Percentiles rank a stretch among this genome's conserved stretches.
Conservation (phyloP, 2,113 vertebrate species). For the Notothenia coriiceps region DNA sequence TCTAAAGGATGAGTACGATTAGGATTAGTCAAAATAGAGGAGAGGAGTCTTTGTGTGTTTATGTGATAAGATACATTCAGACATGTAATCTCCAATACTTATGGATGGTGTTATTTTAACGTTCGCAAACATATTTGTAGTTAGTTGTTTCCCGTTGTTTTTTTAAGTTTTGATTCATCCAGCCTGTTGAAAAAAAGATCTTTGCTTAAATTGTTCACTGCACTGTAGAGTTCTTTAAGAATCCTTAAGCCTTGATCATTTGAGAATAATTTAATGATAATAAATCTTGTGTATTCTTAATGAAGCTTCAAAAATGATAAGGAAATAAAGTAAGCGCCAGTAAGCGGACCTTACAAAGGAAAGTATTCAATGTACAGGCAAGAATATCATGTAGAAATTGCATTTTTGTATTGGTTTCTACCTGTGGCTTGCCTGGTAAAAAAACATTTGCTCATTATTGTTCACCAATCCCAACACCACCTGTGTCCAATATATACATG, state of each 20-base stretch:
- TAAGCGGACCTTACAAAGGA: too few relatives aligned
- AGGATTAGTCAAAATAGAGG: conserved; percentile 21
- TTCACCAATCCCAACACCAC: too few relatives aligned
- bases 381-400: too few relatives aligned
- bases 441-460: too few relatives aligned
- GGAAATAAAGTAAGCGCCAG: too few relatives aligned
- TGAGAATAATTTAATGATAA: background rate
- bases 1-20: conserved; percentile 12
- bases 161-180: background rate
- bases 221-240: background rate
- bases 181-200: background rate
- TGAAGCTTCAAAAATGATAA: too few relatives aligned
- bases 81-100: background rate
- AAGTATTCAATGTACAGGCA: too few relatives aligned
- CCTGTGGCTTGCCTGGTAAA: too few relatives aligned
- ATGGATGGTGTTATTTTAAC: background rate
- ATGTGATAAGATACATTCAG: background rate
- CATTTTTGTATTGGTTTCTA: too few relatives aligned
- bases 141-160: background rate
- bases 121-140: background rate
- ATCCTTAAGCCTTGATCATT: background rate
- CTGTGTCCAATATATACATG: too few relatives aligned
- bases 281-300: background rate
- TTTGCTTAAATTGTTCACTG: background rate
- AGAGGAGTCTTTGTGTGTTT: background rate